These are phyloP conservation scores for Cerastis leucographa DNA, from an alignment of 2,888 invertebrate genomes.

Conservation along the genomic window DNA sequence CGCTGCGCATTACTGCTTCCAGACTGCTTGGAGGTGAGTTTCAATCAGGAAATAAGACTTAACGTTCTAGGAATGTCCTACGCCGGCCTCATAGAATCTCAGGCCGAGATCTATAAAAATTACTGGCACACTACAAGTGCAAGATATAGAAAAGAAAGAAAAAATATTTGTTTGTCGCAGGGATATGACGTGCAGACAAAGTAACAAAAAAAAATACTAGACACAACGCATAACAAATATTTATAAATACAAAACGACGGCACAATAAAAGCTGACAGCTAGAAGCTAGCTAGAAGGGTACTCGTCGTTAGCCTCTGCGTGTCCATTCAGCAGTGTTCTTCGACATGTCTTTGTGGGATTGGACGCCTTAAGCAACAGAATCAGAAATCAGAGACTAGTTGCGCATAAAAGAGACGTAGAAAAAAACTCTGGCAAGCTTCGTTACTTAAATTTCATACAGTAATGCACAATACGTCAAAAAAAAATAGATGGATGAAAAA, in stretches of 20 bases:
- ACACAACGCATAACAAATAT: too few species aligned
- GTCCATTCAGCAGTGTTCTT: neutral
- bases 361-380: neutral
- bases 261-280: too few species aligned
- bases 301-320: neutral
- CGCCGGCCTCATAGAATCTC: neutral
- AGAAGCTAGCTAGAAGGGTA: too few species aligned
- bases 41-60: neutral
- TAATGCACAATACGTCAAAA: neutral
- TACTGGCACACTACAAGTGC: neutral
- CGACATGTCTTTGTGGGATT: neutral
- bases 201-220: too few species aligned
- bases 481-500: too few species aligned
- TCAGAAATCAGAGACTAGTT: neutral
- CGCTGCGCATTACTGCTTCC: slow-evolving; percentile 97
- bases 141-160: too few species aligned
- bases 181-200: too few species aligned
- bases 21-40: slow-evolving; percentile 94
- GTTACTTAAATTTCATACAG: neutral
- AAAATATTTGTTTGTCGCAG: too few species aligned
- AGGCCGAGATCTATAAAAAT: neutral
- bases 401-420: neutral
- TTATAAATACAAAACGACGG: too few species aligned
- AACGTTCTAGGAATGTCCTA: neutral
- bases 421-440: neutral